Evolutionary conservation across 2,888 invertebrate species (phyloP).

Genomic region (Apodemia hepburni): DNA sequence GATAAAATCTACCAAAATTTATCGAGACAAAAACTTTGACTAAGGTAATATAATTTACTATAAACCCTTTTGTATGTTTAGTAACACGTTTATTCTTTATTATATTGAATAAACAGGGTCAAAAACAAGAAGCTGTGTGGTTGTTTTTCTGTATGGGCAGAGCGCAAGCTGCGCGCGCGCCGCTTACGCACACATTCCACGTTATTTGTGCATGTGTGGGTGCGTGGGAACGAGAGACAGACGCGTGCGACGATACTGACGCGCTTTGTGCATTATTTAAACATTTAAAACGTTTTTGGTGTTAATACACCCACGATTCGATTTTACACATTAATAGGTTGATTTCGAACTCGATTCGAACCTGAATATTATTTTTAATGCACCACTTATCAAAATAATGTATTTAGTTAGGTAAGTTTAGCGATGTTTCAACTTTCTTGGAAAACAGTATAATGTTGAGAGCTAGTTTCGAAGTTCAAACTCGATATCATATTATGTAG

Average conservation of each 20-base stretch:
- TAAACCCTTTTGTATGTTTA: no score
- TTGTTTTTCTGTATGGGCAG: constrained; percentile 33
- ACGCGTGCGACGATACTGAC: constrained; percentile 73
- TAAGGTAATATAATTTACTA: no score
- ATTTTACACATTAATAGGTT: background rate
- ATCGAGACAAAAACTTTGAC: no score
- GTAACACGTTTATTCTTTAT: no score
- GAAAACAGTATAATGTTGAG: no score
- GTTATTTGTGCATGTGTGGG: constrained; percentile 46
- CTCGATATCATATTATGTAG: no score
- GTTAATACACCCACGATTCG: constrained; percentile 31
- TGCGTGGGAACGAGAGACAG: constrained; percentile 71
- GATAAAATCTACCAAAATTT: no score
- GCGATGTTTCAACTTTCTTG: no score
- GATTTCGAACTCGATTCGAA: background rate
- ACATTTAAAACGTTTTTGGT: constrained; percentile 34
- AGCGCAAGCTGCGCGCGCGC: constrained; percentile 60
- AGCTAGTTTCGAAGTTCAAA: no score
- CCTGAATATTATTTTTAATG: background rate
- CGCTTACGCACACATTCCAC: constrained; percentile 46
- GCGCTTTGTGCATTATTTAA: constrained; percentile 66
- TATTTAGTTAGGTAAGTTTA: no score
- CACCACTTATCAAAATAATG: background rate
- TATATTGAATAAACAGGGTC: background rate
- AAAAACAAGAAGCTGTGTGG: constrained; percentile 32